Conservation (phyloP, 2,113 vertebrate species). For the Phalacrocorax aristotelis region DNA sequence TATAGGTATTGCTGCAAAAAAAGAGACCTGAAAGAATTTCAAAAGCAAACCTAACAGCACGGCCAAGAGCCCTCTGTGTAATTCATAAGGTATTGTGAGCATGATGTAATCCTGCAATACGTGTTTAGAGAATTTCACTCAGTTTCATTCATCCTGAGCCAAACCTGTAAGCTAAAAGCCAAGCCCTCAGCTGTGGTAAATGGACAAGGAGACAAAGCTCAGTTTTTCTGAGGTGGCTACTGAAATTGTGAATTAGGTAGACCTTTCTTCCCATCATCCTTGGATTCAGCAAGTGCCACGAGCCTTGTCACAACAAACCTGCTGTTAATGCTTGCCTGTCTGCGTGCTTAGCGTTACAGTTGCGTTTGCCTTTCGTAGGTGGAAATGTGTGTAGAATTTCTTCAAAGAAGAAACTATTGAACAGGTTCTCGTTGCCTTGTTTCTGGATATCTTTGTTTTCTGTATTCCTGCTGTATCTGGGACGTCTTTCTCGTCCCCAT, state of each 20-base stretch:
- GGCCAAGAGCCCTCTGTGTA: background rate
- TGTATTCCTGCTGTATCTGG: background rate
- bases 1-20: fast-evolving
- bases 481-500: background rate
- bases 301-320: background rate
- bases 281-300: fast-evolving
- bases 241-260: background rate
- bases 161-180: background rate
- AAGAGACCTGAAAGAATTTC: background rate
- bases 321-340: background rate
- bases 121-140: background rate
- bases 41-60: background rate
- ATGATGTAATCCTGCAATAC: background rate
- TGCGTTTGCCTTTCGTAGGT: fast-evolving
- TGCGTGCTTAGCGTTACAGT: fast-evolving
- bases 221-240: background rate
- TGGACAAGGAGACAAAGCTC: background rate
- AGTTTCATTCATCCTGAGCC: background rate
- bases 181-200: background rate
- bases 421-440: background rate
- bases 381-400: background rate
- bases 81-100: background rate
- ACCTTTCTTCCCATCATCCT: background rate
- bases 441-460: background rate
- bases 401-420: background rate